A percentile compares a stretch with the other conserved stretches of the same genome.
Conservation (phyloP, 2,113 vertebrate genomes). For the Plotosus lineatus region DNA sequence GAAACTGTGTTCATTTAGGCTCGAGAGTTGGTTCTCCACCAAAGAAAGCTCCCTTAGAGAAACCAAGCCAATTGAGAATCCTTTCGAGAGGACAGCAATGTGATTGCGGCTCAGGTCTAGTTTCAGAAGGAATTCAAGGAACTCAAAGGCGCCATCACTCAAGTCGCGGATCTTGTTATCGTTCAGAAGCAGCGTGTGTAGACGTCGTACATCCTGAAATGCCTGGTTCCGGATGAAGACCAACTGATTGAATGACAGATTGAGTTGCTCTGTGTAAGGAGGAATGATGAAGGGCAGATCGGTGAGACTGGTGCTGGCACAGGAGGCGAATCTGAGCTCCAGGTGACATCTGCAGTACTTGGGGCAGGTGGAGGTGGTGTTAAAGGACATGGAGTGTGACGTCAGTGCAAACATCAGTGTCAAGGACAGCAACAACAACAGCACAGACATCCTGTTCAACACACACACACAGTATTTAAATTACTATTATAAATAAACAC, state of each 20-base stretch:
- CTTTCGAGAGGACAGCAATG: slow-evolving; percentile 61
- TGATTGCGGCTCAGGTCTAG: slow-evolving; percentile 77
- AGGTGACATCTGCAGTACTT: slow-evolving; percentile 65
- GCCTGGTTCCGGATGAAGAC: slow-evolving; percentile 55
- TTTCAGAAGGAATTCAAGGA: slow-evolving; percentile 72
- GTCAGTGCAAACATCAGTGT: slow-evolving; percentile 35
- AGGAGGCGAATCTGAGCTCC: slow-evolving; percentile 71
- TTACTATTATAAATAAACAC: neutral
- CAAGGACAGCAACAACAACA: slow-evolving; percentile 59
- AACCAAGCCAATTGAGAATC: slow-evolving; percentile 71
- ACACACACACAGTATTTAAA: neutral
- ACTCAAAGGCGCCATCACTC: slow-evolving; percentile 65
- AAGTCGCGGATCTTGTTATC: slow-evolving; percentile 71
- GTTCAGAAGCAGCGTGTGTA: slow-evolving; percentile 72
- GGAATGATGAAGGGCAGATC: slow-evolving; percentile 61
- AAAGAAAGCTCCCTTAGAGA: slow-evolving; percentile 71
- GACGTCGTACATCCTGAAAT: slow-evolving; percentile 67
- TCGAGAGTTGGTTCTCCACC: slow-evolving; percentile 66
- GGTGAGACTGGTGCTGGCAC: slow-evolving; percentile 62
- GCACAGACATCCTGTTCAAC: slow-evolving; percentile 44
- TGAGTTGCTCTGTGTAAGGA: slow-evolving; percentile 70
- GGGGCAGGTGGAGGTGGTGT: slow-evolving; percentile 50
- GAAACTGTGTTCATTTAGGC: slow-evolving; percentile 65
- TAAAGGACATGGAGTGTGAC: slow-evolving; percentile 42
- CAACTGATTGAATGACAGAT: slow-evolving; percentile 75